phyloP scores from a whole-genome alignment of 2,888 invertebrate species.

The Megalurothrips usitatus region DNA sequence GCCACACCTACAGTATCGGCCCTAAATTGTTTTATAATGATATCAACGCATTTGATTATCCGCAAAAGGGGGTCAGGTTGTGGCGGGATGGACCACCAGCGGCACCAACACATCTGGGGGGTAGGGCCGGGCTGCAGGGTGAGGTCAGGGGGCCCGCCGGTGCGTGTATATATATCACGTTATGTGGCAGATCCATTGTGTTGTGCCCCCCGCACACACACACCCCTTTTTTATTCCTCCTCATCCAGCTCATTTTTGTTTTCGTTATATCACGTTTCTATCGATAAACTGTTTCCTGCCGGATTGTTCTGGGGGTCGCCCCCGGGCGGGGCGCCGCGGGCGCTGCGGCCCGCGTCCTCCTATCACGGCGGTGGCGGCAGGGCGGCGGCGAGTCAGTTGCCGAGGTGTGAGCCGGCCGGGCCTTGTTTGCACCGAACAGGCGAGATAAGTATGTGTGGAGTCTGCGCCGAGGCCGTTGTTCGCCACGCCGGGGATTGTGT shows the following conservation, averaged over 20 bases:
- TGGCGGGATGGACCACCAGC: not conserved
- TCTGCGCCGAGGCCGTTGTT: no score
- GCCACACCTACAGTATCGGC: not conserved
- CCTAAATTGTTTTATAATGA: conserved; percentile 25
- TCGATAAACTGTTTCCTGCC: not conserved
- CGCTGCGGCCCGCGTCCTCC: no score
- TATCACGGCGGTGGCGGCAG: no score
- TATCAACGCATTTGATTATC: conserved; percentile 17
- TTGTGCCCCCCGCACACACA: not conserved
- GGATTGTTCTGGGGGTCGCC: not conserved
- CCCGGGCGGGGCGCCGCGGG: not conserved
- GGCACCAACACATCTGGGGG: not conserved
- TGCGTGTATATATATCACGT: not conserved
- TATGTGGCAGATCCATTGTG: conserved; percentile 3
- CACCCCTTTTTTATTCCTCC: no score
- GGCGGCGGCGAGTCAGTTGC: not conserved
- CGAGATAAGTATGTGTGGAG: no score
- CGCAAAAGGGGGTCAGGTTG: conserved; percentile 25
- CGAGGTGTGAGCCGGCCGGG: conserved; percentile 21
- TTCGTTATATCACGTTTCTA: no score
- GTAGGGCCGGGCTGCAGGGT: not conserved
- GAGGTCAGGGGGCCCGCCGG: not conserved
- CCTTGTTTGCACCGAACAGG: conserved; percentile 24
- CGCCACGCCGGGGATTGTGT: no score
- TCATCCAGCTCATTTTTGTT: not conserved